phyloP scores from a whole-genome alignment of 1,140 invertebrate species.

The Anadara kagoshimensis region DNA sequence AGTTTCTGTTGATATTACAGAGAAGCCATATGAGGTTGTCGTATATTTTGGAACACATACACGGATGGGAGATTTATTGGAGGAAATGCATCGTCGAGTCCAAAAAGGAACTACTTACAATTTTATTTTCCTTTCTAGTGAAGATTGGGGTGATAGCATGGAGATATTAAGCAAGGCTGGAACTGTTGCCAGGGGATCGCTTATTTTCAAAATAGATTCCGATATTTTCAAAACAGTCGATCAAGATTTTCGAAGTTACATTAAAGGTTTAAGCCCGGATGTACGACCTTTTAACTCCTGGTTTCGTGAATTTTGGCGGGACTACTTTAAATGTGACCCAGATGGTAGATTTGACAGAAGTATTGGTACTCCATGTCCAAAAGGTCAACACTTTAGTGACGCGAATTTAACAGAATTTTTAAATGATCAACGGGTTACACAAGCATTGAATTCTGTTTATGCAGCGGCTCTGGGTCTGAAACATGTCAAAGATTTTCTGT shows the following conservation, averaged over 20 bases:
- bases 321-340: slow-evolving; percentile 58
- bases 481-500: slow-evolving; percentile 34
- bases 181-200: slow-evolving; percentile 50
- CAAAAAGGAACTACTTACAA: slow-evolving; percentile 1
- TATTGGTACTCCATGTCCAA: slow-evolving; percentile 32
- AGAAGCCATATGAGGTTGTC: slow-evolving; percentile 75
- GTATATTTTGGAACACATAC: slow-evolving; percentile 83
- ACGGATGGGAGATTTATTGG: slow-evolving; percentile 77
- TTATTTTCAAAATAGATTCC: slow-evolving; percentile 54
- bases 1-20: slow-evolving; percentile 19
- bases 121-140: slow-evolving; percentile 84
- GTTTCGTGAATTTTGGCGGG: slow-evolving; percentile 62
- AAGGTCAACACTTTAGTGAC: slow-evolving; percentile 27
- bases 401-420: slow-evolving; percentile 35
- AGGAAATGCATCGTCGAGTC: slow-evolving; percentile 28
- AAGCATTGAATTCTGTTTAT: slow-evolving; percentile 56
- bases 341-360: slow-evolving; percentile 54
- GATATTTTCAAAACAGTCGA: slow-evolving; percentile 25
- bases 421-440: slow-evolving; percentile 55
- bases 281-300: slow-evolving; percentile 48
- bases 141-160: slow-evolving; percentile 84
- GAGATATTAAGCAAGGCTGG: slow-evolving; percentile 40
- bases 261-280: slow-evolving; percentile 17
- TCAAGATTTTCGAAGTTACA: slow-evolving; percentile 27
- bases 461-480: slow-evolving; percentile 51